Evolutionary conservation across 2,113 vertebrate genomes (phyloP).

Genomic region (Callorhinus ursinus): DNA sequence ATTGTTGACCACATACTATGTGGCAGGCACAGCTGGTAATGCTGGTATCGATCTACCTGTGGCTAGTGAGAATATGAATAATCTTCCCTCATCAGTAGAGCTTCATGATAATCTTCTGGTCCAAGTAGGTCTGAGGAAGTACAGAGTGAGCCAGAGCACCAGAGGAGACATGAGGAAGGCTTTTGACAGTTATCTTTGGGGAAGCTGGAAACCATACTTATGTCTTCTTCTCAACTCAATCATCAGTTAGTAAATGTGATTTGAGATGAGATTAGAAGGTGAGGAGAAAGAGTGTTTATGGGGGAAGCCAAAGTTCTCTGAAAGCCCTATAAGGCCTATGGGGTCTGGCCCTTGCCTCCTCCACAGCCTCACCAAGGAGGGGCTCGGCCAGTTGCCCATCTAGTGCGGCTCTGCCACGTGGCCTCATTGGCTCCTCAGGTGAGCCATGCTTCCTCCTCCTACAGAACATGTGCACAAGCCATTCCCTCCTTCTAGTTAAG

Average conservation of each 20-base stretch:
- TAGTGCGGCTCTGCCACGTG: not conserved
- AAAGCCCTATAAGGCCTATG: not conserved
- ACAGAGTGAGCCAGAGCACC: fast-evolving
- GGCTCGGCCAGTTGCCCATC: too few relatives aligned
- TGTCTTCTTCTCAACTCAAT: not conserved
- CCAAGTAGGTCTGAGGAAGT: not conserved
- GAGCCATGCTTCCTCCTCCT: not conserved
- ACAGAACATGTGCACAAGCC: not conserved
- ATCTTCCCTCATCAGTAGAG: not conserved
- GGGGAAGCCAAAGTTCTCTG: not conserved
- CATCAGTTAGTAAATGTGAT: too few relatives aligned
- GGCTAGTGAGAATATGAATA: fast-evolving
- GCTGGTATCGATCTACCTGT: fast-evolving
- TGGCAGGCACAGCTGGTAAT: not conserved
- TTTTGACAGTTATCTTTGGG: not conserved
- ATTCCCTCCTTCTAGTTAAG: not conserved
- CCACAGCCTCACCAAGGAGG: not conserved
- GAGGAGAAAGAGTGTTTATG: fast-evolving
- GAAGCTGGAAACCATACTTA: not conserved
- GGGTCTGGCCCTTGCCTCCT: not conserved
- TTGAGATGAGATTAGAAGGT: not conserved
- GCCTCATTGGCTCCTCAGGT: not conserved
- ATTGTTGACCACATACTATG: not conserved
- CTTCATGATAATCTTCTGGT: not conserved
- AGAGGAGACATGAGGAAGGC: not conserved